phyloP scores from a whole-genome alignment of 2,113 vertebrate genomes.

The Hyperoodon ampullatus region DNA sequence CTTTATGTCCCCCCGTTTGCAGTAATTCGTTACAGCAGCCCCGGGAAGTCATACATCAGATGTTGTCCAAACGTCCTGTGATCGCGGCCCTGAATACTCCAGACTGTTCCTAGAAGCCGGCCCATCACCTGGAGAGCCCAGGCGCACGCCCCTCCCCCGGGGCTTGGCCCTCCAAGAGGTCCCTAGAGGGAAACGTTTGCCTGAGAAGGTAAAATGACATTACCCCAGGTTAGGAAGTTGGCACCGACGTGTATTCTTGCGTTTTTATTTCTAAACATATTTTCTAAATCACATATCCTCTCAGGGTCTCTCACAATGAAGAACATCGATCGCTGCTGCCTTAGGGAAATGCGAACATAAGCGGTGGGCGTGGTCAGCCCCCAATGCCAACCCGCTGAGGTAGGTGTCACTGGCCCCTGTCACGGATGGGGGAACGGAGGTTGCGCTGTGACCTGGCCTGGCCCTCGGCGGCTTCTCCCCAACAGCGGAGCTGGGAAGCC shows the following conservation, averaged over 20 bases:
- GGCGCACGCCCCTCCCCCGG: accelerated
- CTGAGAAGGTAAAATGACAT: accelerated
- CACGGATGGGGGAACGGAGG: background rate
- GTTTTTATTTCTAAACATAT: background rate
- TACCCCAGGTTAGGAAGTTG: background rate
- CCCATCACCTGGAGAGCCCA: accelerated
- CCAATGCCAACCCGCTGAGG: accelerated
- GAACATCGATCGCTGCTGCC: accelerated
- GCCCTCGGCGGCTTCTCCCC: accelerated
- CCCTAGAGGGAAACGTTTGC: accelerated
- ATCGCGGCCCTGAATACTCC: too few species aligned
- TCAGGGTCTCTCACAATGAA: too few species aligned
- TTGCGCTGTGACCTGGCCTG: accelerated
- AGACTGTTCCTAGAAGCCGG: accelerated
- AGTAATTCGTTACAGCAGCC: background rate
- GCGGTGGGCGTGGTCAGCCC: background rate
- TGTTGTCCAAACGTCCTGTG: background rate
- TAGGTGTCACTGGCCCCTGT: background rate
- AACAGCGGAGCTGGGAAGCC: accelerated
- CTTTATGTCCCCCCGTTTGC: accelerated
- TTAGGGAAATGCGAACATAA: accelerated
- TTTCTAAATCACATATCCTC: background rate
- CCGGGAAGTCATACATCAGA: background rate
- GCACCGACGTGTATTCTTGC: accelerated
- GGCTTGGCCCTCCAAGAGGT: background rate